Percentiles rank a stretch among this genome's conserved stretches.
Conservation (phyloP, 2,797 vertebrate species). For the Sandelia bainsii region DNA sequence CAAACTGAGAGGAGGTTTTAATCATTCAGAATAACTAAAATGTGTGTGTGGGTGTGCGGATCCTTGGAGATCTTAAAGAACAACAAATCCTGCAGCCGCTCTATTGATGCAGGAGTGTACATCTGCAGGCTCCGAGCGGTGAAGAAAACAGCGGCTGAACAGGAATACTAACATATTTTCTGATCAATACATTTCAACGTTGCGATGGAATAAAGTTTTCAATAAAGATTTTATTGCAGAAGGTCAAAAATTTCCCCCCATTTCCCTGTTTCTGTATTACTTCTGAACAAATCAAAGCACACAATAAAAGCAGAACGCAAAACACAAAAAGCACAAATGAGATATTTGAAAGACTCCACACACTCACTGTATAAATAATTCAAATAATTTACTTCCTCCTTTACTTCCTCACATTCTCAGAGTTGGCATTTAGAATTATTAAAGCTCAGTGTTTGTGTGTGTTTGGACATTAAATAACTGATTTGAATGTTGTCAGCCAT, state of each 20-base stretch:
- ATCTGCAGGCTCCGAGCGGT: neutral
- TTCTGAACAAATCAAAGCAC: constrained; percentile 1
- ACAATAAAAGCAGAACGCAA: neutral
- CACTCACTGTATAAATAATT: constrained; percentile 2
- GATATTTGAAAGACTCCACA: neutral
- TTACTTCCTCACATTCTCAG: constrained; percentile 5
- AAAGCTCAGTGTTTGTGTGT: constrained; percentile 2
- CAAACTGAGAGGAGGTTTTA: neutral
- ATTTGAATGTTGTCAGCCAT: constrained; percentile 26
- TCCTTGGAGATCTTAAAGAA: constrained; percentile 6
- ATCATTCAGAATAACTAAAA: constrained; percentile 11
- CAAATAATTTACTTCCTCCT: constrained; percentile 3
- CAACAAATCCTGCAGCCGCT: constrained; percentile 33
- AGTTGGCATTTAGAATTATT: constrained; percentile 9
- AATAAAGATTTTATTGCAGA: neutral
- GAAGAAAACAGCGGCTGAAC: neutral
- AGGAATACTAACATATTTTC: constrained; percentile 12
- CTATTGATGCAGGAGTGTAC: neutral
- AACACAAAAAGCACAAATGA: neutral
- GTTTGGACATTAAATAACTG: constrained; percentile 10
- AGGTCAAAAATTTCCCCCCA: neutral
- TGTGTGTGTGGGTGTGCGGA: constrained; percentile 7
- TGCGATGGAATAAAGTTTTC: neutral
- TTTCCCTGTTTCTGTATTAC: neutral
- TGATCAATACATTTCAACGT: neutral